Evolutionary conservation across 2,113 vertebrate genomes (phyloP).

Genomic region (Steatornis caripensis): DNA sequence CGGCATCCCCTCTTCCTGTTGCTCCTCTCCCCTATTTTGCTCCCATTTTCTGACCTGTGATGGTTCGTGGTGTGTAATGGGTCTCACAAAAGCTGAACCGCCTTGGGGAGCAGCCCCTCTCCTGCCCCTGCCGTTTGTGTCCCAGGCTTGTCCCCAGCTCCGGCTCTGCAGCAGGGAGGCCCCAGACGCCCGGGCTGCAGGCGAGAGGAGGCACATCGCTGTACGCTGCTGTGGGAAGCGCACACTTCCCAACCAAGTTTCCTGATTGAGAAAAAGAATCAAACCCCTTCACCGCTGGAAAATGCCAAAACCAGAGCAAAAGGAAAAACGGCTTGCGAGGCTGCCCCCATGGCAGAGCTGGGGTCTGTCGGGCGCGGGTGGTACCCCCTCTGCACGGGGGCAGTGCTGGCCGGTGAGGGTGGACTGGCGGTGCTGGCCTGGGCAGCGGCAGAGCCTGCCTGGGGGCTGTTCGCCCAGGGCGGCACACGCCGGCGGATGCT

Average conservation of each 20-base stretch:
- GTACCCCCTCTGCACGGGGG: neutral
- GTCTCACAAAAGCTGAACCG: neutral
- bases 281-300: neutral
- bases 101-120: neutral
- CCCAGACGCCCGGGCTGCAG: neutral
- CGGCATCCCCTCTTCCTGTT: neutral
- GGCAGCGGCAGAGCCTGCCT: no score
- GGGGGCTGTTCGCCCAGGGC: neutral
- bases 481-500: accelerated
- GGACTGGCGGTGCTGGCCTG: neutral
- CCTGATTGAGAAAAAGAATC: neutral
- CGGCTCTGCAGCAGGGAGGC: neutral
- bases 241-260: neutral
- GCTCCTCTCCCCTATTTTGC: neutral
- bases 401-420: neutral
- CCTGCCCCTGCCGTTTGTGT: neutral
- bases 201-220: neutral
- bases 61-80: neutral
- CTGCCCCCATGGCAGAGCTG: neutral
- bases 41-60: neutral
- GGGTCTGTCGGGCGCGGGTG: neutral
- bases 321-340: neutral
- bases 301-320: neutral
- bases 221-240: neutral
- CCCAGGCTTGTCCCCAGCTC: neutral